Base-by-base conservation (phyloP, 2,113 vertebrate species). In the Pundamilia nyererei region DNA sequence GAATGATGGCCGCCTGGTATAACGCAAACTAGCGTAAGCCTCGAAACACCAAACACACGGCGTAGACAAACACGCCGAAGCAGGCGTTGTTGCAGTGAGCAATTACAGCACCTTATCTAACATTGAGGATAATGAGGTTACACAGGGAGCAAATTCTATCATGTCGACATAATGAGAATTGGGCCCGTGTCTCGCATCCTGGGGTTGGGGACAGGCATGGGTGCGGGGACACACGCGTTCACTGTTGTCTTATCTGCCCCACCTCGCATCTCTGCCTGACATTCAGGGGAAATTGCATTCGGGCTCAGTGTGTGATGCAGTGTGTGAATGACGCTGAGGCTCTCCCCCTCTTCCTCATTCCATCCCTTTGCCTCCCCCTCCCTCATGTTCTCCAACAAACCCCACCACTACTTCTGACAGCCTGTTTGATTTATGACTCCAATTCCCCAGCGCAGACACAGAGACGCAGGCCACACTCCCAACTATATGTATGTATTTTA, bases 391-490 rank as follows among this genome's bases (percentile, higher is more conserved):
- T 90, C 86, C 89, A 89, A 83, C 92, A 86, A 87, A 87, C 89
- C 88, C 91, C 93, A 87, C 86, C 87, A 88, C 91, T 90, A 87
- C 91, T 89, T 91, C 89, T 96, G 96, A 96, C 96, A 96, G 95
- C 79, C 92, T 84, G 82, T 94, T 95, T 97, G 96, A 97, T 97
- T 97, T 96, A 97, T 96, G 95, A 94, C 94, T 96, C 95, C 96
- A 96, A 96, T 96, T 96, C 96, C 95, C 94, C 84, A 90, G 93
- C 35, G 94, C 94, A 95, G 95, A 96, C 91, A 93, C 90, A 91
- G 35, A 95, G 95, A 96, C 89, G 83, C 92, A 93, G 92, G 91
- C 91, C 91, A 90, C 93, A 94, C 95, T 96, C 91, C 93, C 92
- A 93, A 95, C 94, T 93, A 93, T 95, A 95, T 96, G 92, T 95